A percentile compares a stretch with the other conserved stretches of the same genome.
Conservation (phyloP, 2,888 invertebrate genomes). For the Aphodius sticticus region DNA sequence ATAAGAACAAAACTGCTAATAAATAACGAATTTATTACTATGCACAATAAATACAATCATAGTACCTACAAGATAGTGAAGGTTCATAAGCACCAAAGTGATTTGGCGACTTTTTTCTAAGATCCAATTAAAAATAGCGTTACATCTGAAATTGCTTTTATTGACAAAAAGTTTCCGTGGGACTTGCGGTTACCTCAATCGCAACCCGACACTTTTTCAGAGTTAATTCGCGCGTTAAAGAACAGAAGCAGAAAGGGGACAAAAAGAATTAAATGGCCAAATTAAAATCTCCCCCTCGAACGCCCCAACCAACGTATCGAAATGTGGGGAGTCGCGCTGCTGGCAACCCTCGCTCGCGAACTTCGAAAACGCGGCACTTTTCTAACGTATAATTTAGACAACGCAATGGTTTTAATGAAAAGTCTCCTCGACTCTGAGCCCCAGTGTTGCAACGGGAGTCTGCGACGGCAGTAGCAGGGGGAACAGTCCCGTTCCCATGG, state of each 20-base stretch:
- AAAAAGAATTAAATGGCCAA: neutral
- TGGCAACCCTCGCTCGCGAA: neutral
- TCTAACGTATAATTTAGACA: neutral
- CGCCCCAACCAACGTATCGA: too few species aligned
- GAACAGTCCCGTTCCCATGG: constrained; percentile 21
- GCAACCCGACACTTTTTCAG: neutral
- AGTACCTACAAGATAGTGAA: too few species aligned
- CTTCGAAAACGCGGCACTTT: neutral
- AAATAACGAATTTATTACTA: too few species aligned
- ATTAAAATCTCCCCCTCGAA: neutral
- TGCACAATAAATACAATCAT: too few species aligned
- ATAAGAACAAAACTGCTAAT: too few species aligned
- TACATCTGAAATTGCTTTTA: neutral
- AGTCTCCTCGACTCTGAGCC: neutral
- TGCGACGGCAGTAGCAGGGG: constrained; percentile 10
- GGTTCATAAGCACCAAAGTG: too few species aligned
- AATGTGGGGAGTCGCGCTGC: neutral
- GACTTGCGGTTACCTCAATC: neutral
- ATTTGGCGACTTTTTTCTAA: too few species aligned
- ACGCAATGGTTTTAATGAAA: constrained; percentile 4
- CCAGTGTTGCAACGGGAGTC: neutral
- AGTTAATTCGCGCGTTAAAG: constrained; percentile 4
- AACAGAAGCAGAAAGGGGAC: neutral
- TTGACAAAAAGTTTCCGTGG: neutral
- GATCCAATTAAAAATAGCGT: neutral